Evolutionary conservation across 2,113 vertebrate species (phyloP).

Genomic region (Elanoides forficatus): DNA sequence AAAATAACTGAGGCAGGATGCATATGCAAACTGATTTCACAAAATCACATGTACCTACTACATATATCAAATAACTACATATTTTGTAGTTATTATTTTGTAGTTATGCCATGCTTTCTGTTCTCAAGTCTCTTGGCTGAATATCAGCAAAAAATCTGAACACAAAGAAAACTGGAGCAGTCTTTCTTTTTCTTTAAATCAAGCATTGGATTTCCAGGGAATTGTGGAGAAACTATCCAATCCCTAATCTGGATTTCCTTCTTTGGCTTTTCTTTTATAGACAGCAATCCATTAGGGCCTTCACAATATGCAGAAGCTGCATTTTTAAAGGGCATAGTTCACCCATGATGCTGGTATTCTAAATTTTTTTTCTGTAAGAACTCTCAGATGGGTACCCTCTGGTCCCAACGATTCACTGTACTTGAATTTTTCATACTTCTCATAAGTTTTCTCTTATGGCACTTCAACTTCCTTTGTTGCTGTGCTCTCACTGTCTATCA

Average conservation of each 20-base stretch:
- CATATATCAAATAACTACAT: background rate
- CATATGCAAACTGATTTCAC: background rate
- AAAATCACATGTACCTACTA: background rate
- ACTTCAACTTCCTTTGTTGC: background rate
- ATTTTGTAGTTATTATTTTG: background rate
- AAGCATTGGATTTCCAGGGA: background rate
- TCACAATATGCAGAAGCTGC: background rate
- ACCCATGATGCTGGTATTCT: background rate
- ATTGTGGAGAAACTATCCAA: background rate
- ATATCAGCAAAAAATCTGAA: background rate
- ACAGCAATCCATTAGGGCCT: background rate
- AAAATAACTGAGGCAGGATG: background rate
- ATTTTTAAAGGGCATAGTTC: background rate
- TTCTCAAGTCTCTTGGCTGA: background rate
- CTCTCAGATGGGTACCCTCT: background rate
- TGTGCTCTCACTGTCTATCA: background rate
- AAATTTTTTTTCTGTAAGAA: background rate
- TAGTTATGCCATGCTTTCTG: background rate
- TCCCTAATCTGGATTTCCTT: background rate
- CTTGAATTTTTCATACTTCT: background rate
- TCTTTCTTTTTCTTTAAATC: background rate
- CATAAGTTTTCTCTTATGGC: background rate
- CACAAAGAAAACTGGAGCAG: background rate
- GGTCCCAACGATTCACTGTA: background rate
- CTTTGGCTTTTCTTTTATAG: background rate